Conservation (phyloP, 2,113 vertebrate genomes). For the Sceloporus undulatus region DNA sequence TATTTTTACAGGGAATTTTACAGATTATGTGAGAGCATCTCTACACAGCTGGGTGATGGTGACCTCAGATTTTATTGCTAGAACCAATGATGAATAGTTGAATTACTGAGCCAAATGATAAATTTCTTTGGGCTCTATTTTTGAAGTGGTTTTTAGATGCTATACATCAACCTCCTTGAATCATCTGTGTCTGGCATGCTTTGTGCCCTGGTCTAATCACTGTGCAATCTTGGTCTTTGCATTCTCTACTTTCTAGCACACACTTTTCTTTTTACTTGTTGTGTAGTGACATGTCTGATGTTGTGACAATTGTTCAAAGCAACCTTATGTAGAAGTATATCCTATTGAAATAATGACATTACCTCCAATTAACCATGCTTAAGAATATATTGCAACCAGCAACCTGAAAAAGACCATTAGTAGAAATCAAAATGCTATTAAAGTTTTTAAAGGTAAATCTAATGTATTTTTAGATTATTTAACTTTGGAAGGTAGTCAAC, state of each 20-base stretch:
- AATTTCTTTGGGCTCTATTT: neutral
- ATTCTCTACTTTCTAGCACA: neutral
- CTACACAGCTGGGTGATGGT: neutral
- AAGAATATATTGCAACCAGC: too few species aligned
- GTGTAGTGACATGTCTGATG: neutral
- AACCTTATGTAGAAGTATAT: too few species aligned
- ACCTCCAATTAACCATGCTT: too few species aligned
- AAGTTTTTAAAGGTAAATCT: too few species aligned
- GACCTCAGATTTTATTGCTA: neutral
- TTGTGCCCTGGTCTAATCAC: neutral
- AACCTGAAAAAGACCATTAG: too few species aligned
- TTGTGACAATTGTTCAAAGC: neutral
- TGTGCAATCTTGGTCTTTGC: neutral
- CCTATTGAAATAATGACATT: too few species aligned
- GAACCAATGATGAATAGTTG: neutral
- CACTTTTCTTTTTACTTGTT: neutral
- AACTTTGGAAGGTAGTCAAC: too few species aligned
- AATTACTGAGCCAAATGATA: neutral
- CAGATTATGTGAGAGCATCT: neutral
- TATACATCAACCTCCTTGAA: neutral
- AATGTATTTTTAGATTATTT: too few species aligned
- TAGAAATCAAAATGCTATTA: too few species aligned
- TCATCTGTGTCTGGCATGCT: neutral
- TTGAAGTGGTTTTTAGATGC: neutral
- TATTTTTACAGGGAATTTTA: conserved; percentile 5